Conservation (phyloP, 1,140 invertebrate species). For the Drosophila nigromelanica region DNA sequence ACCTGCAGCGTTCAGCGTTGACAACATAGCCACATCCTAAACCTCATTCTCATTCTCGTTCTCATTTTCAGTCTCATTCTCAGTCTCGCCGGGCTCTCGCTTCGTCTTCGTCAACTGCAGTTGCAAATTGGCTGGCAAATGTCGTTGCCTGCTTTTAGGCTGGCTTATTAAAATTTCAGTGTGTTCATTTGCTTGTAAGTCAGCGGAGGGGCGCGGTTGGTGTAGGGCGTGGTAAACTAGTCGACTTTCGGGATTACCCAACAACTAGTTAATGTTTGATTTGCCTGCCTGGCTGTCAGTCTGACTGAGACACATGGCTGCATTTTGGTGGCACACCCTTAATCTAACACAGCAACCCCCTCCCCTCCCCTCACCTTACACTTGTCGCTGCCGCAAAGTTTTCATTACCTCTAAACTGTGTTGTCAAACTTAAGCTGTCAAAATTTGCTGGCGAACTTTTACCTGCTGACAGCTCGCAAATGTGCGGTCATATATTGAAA, state of each 20-base stretch:
- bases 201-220: neutral
- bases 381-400: conserved; percentile 10
- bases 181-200: conserved; percentile 76
- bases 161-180: conserved; percentile 80
- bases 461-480: conserved; percentile 6
- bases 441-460: conserved; percentile 30
- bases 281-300: conserved; percentile 27
- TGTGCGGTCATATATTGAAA: conserved; percentile 12
- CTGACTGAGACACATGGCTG: conserved; percentile 56
- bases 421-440: conserved; percentile 36
- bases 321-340: conserved; percentile 31
- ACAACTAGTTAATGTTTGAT: conserved; percentile 80
- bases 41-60: conserved; percentile 6
- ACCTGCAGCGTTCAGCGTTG: conserved; percentile 15
- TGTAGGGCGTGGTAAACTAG: conserved; percentile 26
- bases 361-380: neutral
- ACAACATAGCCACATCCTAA: conserved; percentile 39
- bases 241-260: conserved; percentile 58
- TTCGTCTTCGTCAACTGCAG: conserved; percentile 76
- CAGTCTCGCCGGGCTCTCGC: conserved; percentile 42
- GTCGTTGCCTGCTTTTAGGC: conserved; percentile 76
- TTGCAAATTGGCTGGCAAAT: conserved; percentile 80
- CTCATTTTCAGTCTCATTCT: conserved; percentile 34
- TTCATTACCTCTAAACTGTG: conserved; percentile 3
- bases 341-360: neutral